phyloP scores from a whole-genome alignment of 2,113 vertebrate genomes.

The Hyperopisus bebe region DNA sequence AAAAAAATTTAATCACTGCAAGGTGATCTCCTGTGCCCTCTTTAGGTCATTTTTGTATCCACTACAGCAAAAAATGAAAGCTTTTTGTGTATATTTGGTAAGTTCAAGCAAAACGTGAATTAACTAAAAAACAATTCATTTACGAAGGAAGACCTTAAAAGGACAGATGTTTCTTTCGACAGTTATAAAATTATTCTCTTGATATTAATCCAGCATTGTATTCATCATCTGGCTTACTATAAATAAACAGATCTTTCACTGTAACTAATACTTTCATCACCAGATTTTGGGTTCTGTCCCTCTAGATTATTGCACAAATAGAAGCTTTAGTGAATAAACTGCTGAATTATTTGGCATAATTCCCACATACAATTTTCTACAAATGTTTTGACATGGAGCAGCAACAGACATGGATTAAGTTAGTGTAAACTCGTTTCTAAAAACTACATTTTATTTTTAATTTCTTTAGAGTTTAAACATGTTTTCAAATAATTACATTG shows the following conservation, averaged over 20 bases:
- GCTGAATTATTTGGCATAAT: not conserved
- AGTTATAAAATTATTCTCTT: not conserved
- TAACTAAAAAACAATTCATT: not conserved
- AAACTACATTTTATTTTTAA: not conserved
- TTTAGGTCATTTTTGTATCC: not conserved
- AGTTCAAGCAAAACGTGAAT: not conserved
- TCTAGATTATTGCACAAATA: not conserved
- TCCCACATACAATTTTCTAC: not conserved
- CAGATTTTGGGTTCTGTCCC: not conserved
- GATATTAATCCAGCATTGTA: not conserved
- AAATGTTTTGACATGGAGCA: not conserved
- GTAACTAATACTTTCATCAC: not conserved
- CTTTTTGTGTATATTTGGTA: not conserved
- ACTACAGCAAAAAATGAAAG: not conserved
- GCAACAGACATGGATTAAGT: not conserved
- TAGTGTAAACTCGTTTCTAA: not conserved
- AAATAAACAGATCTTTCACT: constrained; percentile 3
- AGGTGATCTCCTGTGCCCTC: not conserved
- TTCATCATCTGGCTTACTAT: not conserved
- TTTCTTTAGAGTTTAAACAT: not conserved
- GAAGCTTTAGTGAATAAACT: not conserved
- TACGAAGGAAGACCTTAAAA: not conserved
- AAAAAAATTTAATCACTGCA: not conserved
- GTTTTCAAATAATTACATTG: not conserved
- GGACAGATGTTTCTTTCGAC: constrained; percentile 5